These are phyloP conservation scores for Nyctibius grandis DNA, from an alignment of 2,797 vertebrate species.

Conservation along the genomic window DNA sequence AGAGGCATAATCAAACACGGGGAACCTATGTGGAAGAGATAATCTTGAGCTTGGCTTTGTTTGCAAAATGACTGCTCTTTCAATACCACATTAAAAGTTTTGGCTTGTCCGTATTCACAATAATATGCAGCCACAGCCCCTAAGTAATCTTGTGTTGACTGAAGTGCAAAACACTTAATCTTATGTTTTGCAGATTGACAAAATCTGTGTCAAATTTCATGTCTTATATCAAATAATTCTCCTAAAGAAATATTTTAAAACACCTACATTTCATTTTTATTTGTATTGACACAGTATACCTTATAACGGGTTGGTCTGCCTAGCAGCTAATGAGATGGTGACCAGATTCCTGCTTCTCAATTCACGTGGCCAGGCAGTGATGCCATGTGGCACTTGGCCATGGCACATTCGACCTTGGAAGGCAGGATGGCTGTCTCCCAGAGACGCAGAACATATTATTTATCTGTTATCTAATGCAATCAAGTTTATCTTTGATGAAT, in stretches of 20 bases:
- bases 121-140: neutral
- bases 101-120: neutral
- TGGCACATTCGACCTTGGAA: neutral
- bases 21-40: neutral
- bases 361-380: neutral
- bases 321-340: neutral
- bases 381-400: constrained; percentile 25
- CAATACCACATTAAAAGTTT: neutral
- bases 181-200: neutral
- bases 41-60: neutral
- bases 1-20: neutral
- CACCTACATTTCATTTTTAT: neutral
- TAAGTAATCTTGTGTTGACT: neutral
- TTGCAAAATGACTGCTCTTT: neutral
- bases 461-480: neutral
- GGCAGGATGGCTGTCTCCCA: neutral
- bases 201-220: neutral
- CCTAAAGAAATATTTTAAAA: neutral
- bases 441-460: neutral
- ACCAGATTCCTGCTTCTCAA: neutral
- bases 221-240: neutral
- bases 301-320: neutral
- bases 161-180: neutral
- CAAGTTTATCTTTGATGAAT: neutral
- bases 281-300: neutral